Evolutionary conservation across 2,797 vertebrate species (phyloP), one percentile per base, ranked within the genome.

Genomic region (Eupleurogrammus muticus): DNA sequence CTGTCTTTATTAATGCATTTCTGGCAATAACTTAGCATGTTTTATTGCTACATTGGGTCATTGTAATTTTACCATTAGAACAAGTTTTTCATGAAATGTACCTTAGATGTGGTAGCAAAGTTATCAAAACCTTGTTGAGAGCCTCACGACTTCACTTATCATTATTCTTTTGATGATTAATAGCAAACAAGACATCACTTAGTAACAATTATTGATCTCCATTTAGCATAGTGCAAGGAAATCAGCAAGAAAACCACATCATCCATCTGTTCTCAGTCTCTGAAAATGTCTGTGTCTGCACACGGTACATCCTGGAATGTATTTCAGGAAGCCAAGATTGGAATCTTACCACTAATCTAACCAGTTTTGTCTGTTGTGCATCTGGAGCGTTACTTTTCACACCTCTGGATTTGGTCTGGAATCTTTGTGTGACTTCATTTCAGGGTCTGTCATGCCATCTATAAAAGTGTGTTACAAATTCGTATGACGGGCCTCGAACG

Each of bases 241-340:
- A 59, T 28, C 49, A 75, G 40, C 49, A 46, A 19, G 57, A 59
- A 40, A 52, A 66, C 57, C 17, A 51, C 65, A 51, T 35, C 51
- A 55, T 58, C 32, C 5, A 35, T 23, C 40, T 23, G 34, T 38
- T 46, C n/a, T 21, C 38, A 0, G 35, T 32, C 53, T 16, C 35
- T 9, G 5, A 32, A 14, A 48, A 36, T 21, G 36, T 50, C 5
- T 51, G 17, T 44, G n/a, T 65, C 21, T 40, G 20, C 12, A 13
- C 11, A 53, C 38, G 16, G 5, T 16, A 46, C 19, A 56, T 64
- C n/a, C 20, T 20, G 24, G 4, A 28, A 16, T 60, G 28, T 46
- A 16, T 47, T 47, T 16, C 38, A 55, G 16, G 20, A 61, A 40
- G 8, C 19, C 16, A n/a, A 21, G n/a, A 48, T 50, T 0, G 0